Evolutionary conservation across 2,797 vertebrate genomes (phyloP).

Genomic region (Chanos chanos): DNA sequence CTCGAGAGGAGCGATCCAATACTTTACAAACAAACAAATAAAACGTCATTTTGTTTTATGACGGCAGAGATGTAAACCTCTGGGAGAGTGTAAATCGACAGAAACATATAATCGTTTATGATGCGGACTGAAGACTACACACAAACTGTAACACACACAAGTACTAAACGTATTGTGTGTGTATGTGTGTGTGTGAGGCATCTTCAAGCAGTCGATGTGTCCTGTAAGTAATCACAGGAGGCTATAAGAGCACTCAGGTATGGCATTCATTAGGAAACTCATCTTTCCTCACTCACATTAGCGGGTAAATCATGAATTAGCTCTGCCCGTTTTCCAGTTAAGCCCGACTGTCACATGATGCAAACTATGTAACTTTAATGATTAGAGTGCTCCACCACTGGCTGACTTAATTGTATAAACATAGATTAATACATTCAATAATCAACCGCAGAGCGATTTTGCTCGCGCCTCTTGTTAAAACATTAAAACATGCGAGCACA

Average conservation of each 20-base stretch:
- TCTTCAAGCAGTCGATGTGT: too few species aligned
- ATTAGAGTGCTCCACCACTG: constrained; percentile 31
- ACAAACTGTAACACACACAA: too few species aligned
- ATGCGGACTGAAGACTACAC: too few species aligned
- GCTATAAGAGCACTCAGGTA: not conserved
- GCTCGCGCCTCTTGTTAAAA: constrained; percentile 27
- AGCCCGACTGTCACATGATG: constrained; percentile 44
- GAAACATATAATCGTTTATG: too few species aligned
- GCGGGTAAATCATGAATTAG: constrained; percentile 45
- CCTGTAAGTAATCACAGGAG: too few species aligned
- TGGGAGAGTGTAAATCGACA: too few species aligned
- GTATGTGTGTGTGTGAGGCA: too few species aligned
- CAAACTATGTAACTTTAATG: constrained; percentile 42
- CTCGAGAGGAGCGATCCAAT: too few species aligned
- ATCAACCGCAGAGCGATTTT: constrained; percentile 36
- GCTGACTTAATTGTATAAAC: constrained; percentile 37
- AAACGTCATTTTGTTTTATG: too few species aligned
- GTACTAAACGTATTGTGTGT: too few species aligned
- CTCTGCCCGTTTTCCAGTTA: constrained; percentile 36
- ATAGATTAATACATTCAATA: constrained; percentile 50
- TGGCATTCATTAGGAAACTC: not conserved
- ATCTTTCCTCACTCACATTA: constrained; percentile 8
- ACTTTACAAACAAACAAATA: too few species aligned
- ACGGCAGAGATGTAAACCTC: too few species aligned
- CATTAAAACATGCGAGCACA: constrained; percentile 21